Base-by-base conservation (phyloP, 2,797 vertebrate species). In the Danio jaintianensis region DNA sequence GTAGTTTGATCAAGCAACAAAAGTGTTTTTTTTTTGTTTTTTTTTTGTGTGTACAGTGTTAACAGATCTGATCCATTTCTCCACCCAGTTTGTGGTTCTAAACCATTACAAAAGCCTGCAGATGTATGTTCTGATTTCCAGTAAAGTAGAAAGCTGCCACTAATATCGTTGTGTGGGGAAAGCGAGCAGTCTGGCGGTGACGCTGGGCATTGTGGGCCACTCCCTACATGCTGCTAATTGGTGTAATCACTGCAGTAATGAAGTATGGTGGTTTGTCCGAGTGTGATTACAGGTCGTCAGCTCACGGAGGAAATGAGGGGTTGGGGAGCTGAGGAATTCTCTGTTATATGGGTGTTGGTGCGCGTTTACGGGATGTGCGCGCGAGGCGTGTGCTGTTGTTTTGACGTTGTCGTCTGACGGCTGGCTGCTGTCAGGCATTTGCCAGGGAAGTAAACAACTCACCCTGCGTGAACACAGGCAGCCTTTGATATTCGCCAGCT, bases 191-290 rank as follows among this genome's bases (percentile, higher is more conserved):
- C 75, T 82, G 80, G 79, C 22, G 83, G 73, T 74, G 53, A 64
- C n/a, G 64, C 59, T 59, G 76, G 84, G 82, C 82, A 82, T 82
- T 82, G 78, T 79, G 79, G 81, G 84, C 83, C 85, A 87, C 84
- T 85, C 83, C 85, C 83, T 80, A 86, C 68, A 87, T 83, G 86
- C 82, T 87, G 86, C 81, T 85, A 89, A 87, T 86, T 88, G 85
- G 82, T 80, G 85, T 85, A 86, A 88, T 89, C 85, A 88, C 82
- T 75, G 83, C 83, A 83, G 84, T 86, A 87, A 88, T 87, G 84
- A 85, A 87, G 83, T 81, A 71, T 68, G 42, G 88, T 42, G 86
- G 88, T 87, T 80, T 84, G 71, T 84, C 68, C 47, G 56, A 78
- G 80, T 84, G 86, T 88, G 84, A 88, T 88, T 87, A 87, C 83